Evolutionary conservation across 2,888 invertebrate genomes (phyloP).

Genomic region (Chymomyza fuscimana): DNA sequence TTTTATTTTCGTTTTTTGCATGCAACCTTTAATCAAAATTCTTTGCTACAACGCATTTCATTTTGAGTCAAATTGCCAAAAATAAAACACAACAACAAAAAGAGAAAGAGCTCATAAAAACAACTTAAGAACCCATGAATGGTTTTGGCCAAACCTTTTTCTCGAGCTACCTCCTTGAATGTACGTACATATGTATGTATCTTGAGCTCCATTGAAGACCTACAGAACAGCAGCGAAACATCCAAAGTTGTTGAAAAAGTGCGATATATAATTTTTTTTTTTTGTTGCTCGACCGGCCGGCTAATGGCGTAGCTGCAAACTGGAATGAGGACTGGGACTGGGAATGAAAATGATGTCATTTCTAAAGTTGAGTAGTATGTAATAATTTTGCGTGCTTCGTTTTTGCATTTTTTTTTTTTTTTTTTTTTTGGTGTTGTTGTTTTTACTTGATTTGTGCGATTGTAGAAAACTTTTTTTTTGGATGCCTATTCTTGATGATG

Average conservation of each 20-base stretch:
- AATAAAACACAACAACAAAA: background rate
- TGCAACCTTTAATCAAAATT: background rate
- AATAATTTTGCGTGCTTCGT: conserved; percentile 21
- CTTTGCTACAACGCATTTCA: conserved; percentile 32
- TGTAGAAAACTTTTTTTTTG: conserved; percentile 1
- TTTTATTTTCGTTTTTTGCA: background rate
- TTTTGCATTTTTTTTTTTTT: conserved; percentile 29
- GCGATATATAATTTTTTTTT: background rate
- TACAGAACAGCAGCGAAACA: conserved; percentile 4
- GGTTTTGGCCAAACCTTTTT: background rate
- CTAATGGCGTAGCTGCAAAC: background rate
- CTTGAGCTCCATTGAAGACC: background rate
- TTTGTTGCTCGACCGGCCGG: conserved; percentile 5
- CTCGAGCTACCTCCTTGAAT: background rate
- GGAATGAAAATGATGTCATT: conserved; percentile 56
- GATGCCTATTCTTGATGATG: conserved; percentile 30
- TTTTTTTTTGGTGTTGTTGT: conserved; percentile 27
- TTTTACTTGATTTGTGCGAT: conserved; percentile 21
- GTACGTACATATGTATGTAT: background rate
- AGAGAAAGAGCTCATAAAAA: conserved; percentile 2
- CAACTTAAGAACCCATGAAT: background rate
- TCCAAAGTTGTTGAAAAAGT: background rate
- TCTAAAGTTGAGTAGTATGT: conserved; percentile 60
- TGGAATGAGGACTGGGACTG: background rate
- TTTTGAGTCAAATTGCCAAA: background rate